Conservation (phyloP, 2,113 vertebrate genomes). For the Rhegmatorhina hoffmannsi region DNA sequence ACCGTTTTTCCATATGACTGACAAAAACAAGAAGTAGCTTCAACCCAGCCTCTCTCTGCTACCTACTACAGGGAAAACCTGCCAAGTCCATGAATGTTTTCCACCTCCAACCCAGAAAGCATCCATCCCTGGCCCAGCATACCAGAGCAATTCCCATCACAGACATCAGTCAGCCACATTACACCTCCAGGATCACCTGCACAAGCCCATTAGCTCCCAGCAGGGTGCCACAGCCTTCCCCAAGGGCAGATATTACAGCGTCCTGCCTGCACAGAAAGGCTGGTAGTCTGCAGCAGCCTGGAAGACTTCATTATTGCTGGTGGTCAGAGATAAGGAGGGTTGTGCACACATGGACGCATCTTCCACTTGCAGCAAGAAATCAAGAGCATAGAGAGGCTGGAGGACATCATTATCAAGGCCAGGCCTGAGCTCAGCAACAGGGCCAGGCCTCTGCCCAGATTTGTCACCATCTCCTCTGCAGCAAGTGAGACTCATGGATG, state of each 20-base stretch:
- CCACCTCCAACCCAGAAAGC: background rate
- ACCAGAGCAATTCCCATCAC: background rate
- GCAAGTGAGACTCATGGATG: accelerated
- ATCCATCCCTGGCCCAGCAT: background rate
- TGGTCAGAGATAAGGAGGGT: background rate
- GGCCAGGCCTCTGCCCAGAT: background rate
- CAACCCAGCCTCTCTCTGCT: background rate
- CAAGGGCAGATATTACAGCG: background rate
- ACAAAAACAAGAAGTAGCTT: background rate
- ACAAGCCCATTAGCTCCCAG: background rate
- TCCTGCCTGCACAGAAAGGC: background rate
- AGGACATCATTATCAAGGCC: background rate
- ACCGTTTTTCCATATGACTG: background rate
- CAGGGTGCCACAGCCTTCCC: background rate
- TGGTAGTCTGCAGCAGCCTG: background rate
- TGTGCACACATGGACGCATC: background rate
- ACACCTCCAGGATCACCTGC: background rate
- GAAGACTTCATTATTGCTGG: background rate
- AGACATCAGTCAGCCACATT: accelerated
- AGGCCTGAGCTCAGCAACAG: background rate
- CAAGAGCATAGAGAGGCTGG: background rate
- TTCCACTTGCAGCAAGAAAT: background rate
- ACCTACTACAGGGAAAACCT: background rate
- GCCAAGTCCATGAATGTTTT: accelerated
- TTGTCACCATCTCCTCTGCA: background rate